Percentiles rank a stretch among this genome's conserved stretches.
phyloP scores from a whole-genome alignment of 92 coral and sea anemone species.

The Porites divaricata region DNA sequence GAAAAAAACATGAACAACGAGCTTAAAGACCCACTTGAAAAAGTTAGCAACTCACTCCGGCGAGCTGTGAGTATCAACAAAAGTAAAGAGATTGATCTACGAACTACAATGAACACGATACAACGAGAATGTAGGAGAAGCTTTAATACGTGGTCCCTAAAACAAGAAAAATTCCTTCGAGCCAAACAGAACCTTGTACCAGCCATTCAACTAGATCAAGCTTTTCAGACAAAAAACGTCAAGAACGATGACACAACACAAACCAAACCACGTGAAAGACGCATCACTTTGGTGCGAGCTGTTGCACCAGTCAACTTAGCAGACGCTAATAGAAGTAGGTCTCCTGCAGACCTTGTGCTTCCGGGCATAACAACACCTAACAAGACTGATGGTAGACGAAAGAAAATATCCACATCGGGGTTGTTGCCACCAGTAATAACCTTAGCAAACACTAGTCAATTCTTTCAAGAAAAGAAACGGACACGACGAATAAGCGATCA shows the following conservation, averaged over 20 bases:
- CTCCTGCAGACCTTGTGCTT: constrained; percentile 27
- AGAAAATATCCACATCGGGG: neutral
- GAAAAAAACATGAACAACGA: constrained; percentile 72
- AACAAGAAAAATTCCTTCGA: constrained; percentile 82
- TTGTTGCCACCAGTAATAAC: constrained; percentile 30
- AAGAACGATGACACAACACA: constrained; percentile 1
- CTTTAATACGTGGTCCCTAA: constrained; percentile 78
- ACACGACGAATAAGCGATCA: constrained; percentile 22
- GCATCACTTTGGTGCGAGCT: constrained; percentile 47
- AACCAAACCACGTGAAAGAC: constrained; percentile 25
- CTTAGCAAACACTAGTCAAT: constrained; percentile 31
- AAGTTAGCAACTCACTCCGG: constrained; percentile 85
- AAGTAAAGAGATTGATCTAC: constrained; percentile 79
- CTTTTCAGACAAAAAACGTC: neutral
- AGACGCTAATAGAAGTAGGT: constrained; percentile 14
- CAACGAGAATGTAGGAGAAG: constrained; percentile 82
- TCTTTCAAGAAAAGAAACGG: constrained; percentile 21
- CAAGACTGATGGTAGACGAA: neutral
- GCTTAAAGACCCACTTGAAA: constrained; percentile 82
- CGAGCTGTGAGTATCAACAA: constrained; percentile 88
- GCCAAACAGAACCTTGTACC: constrained; percentile 83
- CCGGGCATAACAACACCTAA: neutral
- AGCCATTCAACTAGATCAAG: constrained; percentile 22
- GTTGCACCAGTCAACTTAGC: constrained; percentile 51
- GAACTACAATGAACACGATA: constrained; percentile 77